Percentiles rank a stretch among this genome's conserved stretches.
Conservation (phyloP, 1,140 invertebrate species). For the Latrodectus geometricus region DNA sequence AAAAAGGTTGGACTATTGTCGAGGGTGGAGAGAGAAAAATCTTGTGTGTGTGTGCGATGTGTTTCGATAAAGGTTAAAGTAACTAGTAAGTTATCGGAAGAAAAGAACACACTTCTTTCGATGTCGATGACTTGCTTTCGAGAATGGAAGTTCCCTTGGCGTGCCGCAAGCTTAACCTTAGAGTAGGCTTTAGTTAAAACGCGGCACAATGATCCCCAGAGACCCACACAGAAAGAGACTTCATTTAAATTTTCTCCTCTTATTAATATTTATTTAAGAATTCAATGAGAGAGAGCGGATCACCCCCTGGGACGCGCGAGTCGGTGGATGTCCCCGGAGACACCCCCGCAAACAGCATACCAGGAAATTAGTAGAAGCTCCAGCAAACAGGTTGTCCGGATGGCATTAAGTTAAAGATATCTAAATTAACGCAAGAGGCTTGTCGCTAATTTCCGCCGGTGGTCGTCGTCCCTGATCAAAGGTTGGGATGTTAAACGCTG, state of each 20-base stretch:
- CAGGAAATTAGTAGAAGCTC: constrained; percentile 34
- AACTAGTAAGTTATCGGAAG: neutral
- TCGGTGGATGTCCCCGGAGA: neutral
- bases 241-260: constrained; percentile 60
- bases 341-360: neutral
- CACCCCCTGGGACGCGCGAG: constrained; percentile 17
- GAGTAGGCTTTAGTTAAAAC: constrained; percentile 61
- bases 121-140: neutral
- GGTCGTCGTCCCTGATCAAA: no score
- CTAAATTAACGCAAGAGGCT: constrained; percentile 47
- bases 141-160: constrained; percentile 37
- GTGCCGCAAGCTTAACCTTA: constrained; percentile 53
- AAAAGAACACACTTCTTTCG: neutral
- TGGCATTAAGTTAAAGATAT: constrained; percentile 60
- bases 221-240: constrained; percentile 8
- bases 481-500: no score
- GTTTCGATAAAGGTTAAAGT: constrained; percentile 5
- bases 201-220: neutral
- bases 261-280: constrained; percentile 63
- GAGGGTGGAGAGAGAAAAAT: neutral
- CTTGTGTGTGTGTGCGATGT: neutral
- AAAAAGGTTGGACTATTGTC: neutral
- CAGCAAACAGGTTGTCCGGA: neutral
- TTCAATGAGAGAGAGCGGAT: constrained; percentile 57
- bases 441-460: no score